phyloP scores from a whole-genome alignment of 2,113 vertebrate genomes.

The Panthera leo region DNA sequence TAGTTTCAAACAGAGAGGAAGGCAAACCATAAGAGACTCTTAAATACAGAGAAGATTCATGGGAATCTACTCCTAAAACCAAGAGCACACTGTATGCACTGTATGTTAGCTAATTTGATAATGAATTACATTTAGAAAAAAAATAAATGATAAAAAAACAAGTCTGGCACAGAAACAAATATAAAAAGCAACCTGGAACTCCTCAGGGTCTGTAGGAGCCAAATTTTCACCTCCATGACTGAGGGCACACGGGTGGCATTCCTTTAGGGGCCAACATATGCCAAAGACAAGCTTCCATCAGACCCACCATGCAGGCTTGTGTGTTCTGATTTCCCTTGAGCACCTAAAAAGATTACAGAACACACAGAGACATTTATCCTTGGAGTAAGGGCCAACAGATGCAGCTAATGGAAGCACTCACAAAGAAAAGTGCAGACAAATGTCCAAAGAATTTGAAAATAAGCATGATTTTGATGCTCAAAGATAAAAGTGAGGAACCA shows the following conservation, averaged over 20 bases:
- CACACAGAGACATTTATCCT: not conserved
- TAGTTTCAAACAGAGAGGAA: too few species aligned
- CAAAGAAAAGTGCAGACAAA: not conserved
- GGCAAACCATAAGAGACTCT: too few species aligned
- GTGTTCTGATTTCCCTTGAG: not conserved
- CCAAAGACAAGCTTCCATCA: not conserved
- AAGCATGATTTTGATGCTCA: not conserved
- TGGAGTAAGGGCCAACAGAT: not conserved
- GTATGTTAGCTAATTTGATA: too few species aligned
- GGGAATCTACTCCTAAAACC: too few species aligned
- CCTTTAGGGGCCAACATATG: not conserved
- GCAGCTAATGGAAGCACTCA: not conserved
- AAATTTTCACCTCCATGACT: too few species aligned
- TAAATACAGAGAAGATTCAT: too few species aligned
- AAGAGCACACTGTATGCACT: too few species aligned
- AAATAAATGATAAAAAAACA: not conserved
- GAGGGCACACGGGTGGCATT: not conserved
- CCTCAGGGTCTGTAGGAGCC: not conserved
- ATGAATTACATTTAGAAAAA: too few species aligned
- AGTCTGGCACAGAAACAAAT: not conserved
- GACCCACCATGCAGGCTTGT: not conserved
- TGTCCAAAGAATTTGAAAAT: not conserved
- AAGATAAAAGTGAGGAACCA: not conserved
- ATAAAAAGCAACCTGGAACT: not conserved
- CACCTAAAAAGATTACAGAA: not conserved